phyloP scores from a whole-genome alignment of 2,113 vertebrate species.

The Pachyramphus minor region DNA sequence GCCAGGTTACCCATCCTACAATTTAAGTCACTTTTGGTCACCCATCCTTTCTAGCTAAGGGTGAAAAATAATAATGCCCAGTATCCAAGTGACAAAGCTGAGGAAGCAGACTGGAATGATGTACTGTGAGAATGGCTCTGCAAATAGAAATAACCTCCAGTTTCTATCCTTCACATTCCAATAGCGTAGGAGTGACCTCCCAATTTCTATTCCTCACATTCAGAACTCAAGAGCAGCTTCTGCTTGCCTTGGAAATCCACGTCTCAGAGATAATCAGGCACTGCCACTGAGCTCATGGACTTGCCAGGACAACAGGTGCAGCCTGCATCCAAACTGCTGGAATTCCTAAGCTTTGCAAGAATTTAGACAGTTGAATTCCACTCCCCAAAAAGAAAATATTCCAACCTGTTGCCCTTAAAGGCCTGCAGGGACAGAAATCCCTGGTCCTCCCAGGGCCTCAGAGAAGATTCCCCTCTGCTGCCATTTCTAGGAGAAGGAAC shows the following conservation, averaged over 20 bases:
- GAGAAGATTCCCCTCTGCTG: neutral
- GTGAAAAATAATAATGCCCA: accelerated
- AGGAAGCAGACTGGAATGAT: neutral
- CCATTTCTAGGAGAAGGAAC: neutral
- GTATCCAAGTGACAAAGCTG: neutral
- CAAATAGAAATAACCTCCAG: neutral
- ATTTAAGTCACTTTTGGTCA: neutral
- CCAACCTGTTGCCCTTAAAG: neutral
- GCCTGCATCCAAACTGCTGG: neutral
- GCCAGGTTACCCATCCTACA: neutral
- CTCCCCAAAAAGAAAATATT: neutral
- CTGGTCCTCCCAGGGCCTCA: neutral
- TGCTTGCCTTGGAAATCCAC: neutral
- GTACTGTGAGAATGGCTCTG: neutral
- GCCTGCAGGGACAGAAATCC: neutral
- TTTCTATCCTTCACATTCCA: neutral
- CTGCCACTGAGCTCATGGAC: accelerated
- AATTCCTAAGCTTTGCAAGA: neutral
- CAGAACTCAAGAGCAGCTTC: neutral
- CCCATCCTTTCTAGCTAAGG: neutral
- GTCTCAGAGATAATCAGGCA: accelerated
- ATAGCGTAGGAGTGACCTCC: neutral
- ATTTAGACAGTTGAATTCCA: neutral
- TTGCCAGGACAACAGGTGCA: neutral
- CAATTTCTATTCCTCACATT: neutral